These are phyloP conservation scores for Gulo gulo DNA, from an alignment of 2,113 vertebrate genomes.

Conservation along the genomic window DNA sequence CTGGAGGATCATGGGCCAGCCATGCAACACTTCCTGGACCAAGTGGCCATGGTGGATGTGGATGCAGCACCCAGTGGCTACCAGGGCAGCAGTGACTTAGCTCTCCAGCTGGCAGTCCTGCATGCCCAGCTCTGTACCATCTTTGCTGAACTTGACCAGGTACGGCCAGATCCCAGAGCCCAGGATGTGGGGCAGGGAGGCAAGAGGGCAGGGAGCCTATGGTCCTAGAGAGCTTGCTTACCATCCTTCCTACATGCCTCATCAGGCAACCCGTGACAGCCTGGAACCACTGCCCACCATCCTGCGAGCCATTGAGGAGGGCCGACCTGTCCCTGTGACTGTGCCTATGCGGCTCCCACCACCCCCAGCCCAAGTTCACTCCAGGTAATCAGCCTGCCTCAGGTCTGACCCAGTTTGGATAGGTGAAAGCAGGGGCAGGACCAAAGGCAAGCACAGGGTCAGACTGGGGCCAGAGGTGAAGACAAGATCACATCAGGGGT, in stretches of 20 bases:
- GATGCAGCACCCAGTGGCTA: constrained; percentile 84
- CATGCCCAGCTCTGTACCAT: constrained; percentile 93
- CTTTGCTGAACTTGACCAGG: constrained; percentile 89
- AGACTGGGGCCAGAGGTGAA: neutral
- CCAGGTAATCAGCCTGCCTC: constrained; percentile 5
- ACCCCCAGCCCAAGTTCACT: neutral
- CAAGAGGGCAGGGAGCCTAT: neutral
- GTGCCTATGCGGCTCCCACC: constrained; percentile 75
- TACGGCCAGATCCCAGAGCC: constrained; percentile 62
- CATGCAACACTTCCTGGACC: constrained; percentile 89
- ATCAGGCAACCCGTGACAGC: constrained; percentile 87
- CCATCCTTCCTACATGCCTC: neutral
- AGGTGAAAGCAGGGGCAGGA: neutral
- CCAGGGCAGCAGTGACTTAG: constrained; percentile 91
- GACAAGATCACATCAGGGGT: neutral
- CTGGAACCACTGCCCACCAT: constrained; percentile 93
- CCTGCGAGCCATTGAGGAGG: constrained; percentile 89
- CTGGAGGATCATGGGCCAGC: constrained; percentile 88
- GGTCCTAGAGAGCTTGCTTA: neutral
- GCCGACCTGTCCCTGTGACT: constrained; percentile 82
- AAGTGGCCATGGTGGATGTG: constrained; percentile 86
- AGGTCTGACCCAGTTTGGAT: neutral
- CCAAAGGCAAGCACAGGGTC: neutral
- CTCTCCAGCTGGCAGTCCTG: constrained; percentile 91
- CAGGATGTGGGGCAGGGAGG: neutral